Base-by-base conservation (phyloP, 2,797 vertebrate genomes). In the Crypturellus tataupa region DNA sequence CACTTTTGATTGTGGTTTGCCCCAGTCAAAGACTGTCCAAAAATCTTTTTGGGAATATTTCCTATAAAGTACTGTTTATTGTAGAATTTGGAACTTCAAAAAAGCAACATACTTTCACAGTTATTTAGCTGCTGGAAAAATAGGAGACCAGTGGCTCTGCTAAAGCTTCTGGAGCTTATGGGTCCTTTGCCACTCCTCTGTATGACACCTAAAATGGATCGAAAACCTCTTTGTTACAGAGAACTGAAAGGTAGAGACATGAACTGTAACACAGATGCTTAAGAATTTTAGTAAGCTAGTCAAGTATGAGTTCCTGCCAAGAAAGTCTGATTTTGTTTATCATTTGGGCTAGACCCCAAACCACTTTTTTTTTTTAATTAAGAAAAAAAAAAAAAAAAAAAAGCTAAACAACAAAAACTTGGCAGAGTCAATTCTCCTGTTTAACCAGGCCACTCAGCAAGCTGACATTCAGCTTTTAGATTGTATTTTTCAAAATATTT, bases 401-500 rank as follows among this genome's bases (percentile, higher is more conserved):
- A 91, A 60, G 1, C n/a, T 65, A 40, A 44, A 49, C 15, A 92
- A 64, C 63, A 67, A 56, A 46, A 90, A 85, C 58, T 78, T 81
- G 69, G 56, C 49, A 59, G 79, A 95, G 39, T 87, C 79, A 92
- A 63, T 81, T 85, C 68, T 94, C 62, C 56, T 80, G 44, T 84
- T 94, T 92, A 93, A 93, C 44, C 75, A 70, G 51, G 40, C 46
- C 89, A 62, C 58, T 94, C 65, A 64, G 44, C 63, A 64, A 75
- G 21, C 63, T 91, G 82, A 93, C 69, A 88, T 46, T 92, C 81
- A 94, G 63, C 72, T 92, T 81, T 83, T 88, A 76, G 23, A 69
- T 56, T 70, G 8, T 49, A 80, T 93, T 96, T 96, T 95, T 93
- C 90, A 96, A 95, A 94, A 80, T 90, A 85, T 91, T 97, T 95